Evolutionary conservation across 2,113 vertebrate genomes (phyloP).

Genomic region (Pelvicachromis taeniatus): DNA sequence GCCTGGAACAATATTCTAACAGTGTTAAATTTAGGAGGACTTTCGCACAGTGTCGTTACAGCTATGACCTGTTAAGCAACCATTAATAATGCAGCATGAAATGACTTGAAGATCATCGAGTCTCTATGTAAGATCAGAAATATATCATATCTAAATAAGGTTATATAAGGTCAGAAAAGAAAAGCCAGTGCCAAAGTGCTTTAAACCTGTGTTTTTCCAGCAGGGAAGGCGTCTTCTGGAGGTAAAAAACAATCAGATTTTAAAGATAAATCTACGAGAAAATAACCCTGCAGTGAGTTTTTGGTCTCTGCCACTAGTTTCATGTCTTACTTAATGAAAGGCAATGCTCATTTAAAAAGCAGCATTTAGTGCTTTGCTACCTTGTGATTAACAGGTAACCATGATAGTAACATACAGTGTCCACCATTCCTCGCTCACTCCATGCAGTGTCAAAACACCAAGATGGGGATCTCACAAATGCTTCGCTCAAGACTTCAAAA

Average conservation of each 20-base stretch:
- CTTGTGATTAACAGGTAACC: not conserved
- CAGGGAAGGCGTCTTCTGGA: not conserved
- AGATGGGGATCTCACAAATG: not conserved
- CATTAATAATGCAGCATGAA: fast-evolving
- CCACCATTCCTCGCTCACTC: not conserved
- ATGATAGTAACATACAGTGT: not conserved
- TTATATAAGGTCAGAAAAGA: not conserved
- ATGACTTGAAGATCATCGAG: not conserved
- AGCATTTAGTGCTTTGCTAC: not conserved
- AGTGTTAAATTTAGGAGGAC: not conserved
- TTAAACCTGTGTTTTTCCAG: not conserved
- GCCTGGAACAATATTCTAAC: not conserved
- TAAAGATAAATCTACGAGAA: not conserved
- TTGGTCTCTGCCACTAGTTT: not conserved
- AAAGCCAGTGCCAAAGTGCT: not conserved
- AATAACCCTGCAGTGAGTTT: not conserved
- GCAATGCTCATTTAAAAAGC: not conserved
- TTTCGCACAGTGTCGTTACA: not conserved
- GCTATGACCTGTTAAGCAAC: not conserved
- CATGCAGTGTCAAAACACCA: not conserved
- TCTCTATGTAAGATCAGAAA: not conserved
- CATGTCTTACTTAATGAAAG: fast-evolving
- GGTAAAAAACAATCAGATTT: not conserved
- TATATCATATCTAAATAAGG: not conserved
- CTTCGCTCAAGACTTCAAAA: not conserved